These are phyloP conservation scores for Erebia palarica DNA, from an alignment of 2,888 invertebrate species.

Conservation along the genomic window DNA sequence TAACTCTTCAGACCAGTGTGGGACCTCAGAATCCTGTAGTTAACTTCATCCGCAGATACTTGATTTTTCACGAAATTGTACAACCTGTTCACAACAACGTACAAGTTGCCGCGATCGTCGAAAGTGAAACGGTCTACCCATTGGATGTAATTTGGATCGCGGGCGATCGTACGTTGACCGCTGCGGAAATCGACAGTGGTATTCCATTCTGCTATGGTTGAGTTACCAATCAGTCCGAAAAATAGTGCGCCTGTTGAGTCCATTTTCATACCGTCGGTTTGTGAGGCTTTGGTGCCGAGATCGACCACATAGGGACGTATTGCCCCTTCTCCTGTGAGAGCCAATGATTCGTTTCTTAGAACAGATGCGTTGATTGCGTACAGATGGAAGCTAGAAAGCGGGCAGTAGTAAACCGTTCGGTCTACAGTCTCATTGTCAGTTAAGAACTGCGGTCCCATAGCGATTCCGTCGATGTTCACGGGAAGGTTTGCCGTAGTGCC, in stretches of 20 bases:
- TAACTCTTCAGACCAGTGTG: conserved; percentile 85
- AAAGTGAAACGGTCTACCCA: conserved; percentile 89
- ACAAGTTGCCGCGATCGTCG: conserved; percentile 85
- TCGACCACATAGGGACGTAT: conserved; percentile 79
- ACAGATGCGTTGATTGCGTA: conserved; percentile 85
- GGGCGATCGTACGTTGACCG: conserved; percentile 85
- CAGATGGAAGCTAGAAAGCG: conserved; percentile 86
- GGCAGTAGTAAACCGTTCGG: conserved; percentile 85
- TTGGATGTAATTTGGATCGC: conserved; percentile 86
- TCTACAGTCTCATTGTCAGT: conserved; percentile 62
- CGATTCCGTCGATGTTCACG: conserved; percentile 87
- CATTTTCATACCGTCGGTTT: conserved; percentile 90
- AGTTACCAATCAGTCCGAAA: conserved; percentile 86
- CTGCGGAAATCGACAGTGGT: conserved; percentile 80
- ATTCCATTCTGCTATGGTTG: conserved; percentile 88
- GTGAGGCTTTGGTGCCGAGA: conserved; percentile 84
- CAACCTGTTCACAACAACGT: conserved; percentile 86
- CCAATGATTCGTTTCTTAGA: conserved; percentile 80
- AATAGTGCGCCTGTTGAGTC: conserved; percentile 86
- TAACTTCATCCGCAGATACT: conserved; percentile 82
- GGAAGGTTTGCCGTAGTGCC: conserved; percentile 81
- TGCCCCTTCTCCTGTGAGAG: conserved; percentile 58
- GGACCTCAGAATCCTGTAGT: conserved; percentile 86
- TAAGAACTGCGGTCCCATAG: conserved; percentile 84
- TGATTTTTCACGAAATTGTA: conserved; percentile 85